Percentiles rank a stretch among this genome's conserved stretches.
Evolutionary conservation across 2,888 invertebrate species (phyloP).

Genomic region (Odiellus spinosus): DNA sequence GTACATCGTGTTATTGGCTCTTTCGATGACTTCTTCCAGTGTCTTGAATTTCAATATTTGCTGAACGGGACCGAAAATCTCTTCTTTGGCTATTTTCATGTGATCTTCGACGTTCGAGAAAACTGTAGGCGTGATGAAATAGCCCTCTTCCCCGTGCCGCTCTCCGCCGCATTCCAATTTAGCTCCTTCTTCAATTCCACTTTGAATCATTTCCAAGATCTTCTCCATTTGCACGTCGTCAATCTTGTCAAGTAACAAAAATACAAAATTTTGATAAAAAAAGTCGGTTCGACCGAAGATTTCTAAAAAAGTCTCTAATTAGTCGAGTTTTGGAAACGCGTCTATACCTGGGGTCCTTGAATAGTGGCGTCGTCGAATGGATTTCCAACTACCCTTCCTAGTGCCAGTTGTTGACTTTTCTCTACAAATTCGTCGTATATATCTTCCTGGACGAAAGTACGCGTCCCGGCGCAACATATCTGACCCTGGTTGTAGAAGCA

Average conservation of each 20-base stretch:
- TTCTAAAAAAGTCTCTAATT: background rate
- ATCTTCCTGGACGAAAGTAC: conserved; percentile 70
- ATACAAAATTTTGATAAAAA: background rate
- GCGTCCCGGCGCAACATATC: conserved; percentile 67
- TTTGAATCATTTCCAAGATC: conserved; percentile 26
- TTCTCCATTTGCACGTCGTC: conserved; percentile 28
- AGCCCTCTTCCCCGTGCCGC: conserved; percentile 25
- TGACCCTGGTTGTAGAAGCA: conserved; percentile 41
- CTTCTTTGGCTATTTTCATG: conserved; percentile 29
- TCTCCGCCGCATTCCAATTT: conserved; percentile 27
- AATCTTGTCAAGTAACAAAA: conserved; percentile 12
- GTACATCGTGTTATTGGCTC: conserved; percentile 61
- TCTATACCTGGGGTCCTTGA: conserved; percentile 58
- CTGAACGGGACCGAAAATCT: conserved; percentile 33
- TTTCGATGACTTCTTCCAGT: conserved; percentile 52
- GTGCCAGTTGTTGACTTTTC: conserved; percentile 50
- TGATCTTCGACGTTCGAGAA: conserved; percentile 28
- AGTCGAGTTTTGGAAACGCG: background rate
- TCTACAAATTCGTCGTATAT: conserved; percentile 73
- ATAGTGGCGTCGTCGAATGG: conserved; percentile 49
- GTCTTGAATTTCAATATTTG: conserved; percentile 31
- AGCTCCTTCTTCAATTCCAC: conserved; percentile 29
- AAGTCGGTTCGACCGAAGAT: too few relatives aligned
- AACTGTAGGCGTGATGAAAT: conserved; percentile 28
- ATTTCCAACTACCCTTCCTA: conserved; percentile 56